A percentile compares a stretch with the other conserved stretches of the same genome.
Evolutionary conservation across 2,888 invertebrate species (phyloP).

Genomic region (Apotomis capreana): DNA sequence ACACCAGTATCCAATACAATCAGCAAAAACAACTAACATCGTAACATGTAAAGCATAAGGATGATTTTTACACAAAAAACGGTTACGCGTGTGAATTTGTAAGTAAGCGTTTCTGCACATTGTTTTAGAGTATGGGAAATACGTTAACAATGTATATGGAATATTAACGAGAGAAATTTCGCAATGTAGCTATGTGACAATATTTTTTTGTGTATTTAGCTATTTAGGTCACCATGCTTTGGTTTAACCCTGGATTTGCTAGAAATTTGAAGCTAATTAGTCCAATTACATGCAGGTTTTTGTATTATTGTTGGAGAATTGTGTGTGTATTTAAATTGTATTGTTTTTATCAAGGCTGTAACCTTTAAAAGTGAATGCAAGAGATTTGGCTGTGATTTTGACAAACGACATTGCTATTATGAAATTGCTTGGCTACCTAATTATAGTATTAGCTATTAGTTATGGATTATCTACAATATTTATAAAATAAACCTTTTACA

Average conservation of each 20-base stretch:
- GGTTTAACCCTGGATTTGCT: slow-evolving; percentile 24
- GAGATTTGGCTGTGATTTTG: slow-evolving; percentile 14
- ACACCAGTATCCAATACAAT: slow-evolving; percentile 2
- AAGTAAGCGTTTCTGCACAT: slow-evolving; percentile 50
- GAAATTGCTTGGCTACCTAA: background rate
- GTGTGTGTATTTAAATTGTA: slow-evolving; percentile 17
- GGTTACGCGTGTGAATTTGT: slow-evolving; percentile 12
- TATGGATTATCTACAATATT: no score
- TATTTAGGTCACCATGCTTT: slow-evolving; percentile 54
- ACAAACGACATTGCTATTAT: slow-evolving; percentile 19
- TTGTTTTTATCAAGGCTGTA: slow-evolving; percentile 37
- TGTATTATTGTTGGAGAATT: background rate
- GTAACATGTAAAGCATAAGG: slow-evolving; percentile 6
- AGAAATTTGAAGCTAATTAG: slow-evolving; percentile 12
- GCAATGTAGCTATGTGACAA: slow-evolving; percentile 52
- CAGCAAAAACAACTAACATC: background rate
- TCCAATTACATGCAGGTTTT: slow-evolving; percentile 2
- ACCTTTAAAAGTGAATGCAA: slow-evolving; percentile 32
- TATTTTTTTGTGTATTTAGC: slow-evolving; percentile 50
- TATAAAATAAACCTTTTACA: no score
- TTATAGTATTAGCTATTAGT: background rate
- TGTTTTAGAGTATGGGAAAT: slow-evolving; percentile 57
- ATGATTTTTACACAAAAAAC: slow-evolving; percentile 26
- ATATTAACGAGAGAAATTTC: slow-evolving; percentile 57
- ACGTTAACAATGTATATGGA: slow-evolving; percentile 55